Conservation (phyloP, 2,797 vertebrate genomes). For the Rhabdomys pumilio region DNA sequence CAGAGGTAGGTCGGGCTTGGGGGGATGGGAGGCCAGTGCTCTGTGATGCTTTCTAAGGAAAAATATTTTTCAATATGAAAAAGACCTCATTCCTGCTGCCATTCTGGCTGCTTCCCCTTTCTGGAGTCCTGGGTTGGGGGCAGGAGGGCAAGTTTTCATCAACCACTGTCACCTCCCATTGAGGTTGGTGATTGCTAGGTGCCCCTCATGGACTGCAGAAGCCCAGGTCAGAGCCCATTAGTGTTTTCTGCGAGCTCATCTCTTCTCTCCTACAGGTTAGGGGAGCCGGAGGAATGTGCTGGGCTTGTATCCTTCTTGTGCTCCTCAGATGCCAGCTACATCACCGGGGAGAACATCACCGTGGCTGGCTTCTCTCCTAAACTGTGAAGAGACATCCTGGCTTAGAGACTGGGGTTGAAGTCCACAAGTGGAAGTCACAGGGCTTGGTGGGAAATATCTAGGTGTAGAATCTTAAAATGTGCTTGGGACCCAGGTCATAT, state of each 20-base stretch:
- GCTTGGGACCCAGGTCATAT: not conserved
- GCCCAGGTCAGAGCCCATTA: not conserved
- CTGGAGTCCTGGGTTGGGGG: not conserved
- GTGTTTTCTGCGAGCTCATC: not conserved
- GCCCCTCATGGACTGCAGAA: not conserved
- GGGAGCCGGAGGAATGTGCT: constrained; percentile 93
- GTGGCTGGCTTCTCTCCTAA: constrained; percentile 86
- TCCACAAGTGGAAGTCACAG: not conserved
- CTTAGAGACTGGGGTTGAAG: not conserved
- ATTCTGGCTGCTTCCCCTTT: not conserved
- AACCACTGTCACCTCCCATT: not conserved
- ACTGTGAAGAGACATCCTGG: constrained; percentile 87
- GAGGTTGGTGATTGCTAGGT: not conserved
- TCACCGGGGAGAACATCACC: constrained; percentile 91
- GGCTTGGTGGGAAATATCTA: not conserved
- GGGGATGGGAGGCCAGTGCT: not conserved
- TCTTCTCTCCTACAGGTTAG: constrained; percentile 87
- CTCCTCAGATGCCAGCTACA: constrained; percentile 93
- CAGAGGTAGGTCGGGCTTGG: not conserved
- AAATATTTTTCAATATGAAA: constrained; percentile 12
- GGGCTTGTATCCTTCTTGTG: constrained; percentile 94
- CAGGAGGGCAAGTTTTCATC: not conserved
- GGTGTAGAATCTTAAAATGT: not conserved
- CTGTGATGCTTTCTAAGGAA: not conserved
- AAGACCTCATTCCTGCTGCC: not conserved